Evolutionary conservation across 2,113 vertebrate species (phyloP), one percentile per base, ranked within the genome.

Genomic region (Psilopsiagon aymara): DNA sequence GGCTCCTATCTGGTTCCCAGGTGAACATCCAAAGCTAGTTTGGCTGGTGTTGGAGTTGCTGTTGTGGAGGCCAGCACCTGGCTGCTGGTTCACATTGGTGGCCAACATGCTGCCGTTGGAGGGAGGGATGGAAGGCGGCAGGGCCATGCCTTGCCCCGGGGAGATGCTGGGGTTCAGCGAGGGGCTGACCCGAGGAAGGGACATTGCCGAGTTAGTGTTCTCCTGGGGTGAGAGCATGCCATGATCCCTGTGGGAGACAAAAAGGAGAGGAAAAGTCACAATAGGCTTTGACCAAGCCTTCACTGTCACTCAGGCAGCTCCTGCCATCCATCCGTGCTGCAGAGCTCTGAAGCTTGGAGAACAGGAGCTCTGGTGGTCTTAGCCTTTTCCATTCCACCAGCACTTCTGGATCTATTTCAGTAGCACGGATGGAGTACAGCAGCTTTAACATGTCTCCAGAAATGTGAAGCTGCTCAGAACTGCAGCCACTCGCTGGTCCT

Each of bases 191-290:
- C 98, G 98, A 83, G 98, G 97, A 35, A 98, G 97, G 96, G 98
- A 96, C 98, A 99, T 98, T 86, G 98, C 97, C 75, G 98, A 97
- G 97, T 98, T 99, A 98, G 98, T 98, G 98, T 99, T 99, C 98
- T 99, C 99, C 98, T 99, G 99, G 98, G 99, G 98, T 97, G 98
- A 99, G 97, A 99, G 98, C 97, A 99, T 99, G 98, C 98, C 98
- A 95, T 99, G 99, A 98, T 99, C 99, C 98, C 99, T 99, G 91
- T 7, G 1, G 76, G 79, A 93, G 80, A 86, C 0, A 21, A 60
- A 28, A 8, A 68, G 44, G 47, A 64, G 28, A 62, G 27, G 76
- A 41, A 17, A 47, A 35, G 44, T 78, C 41, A 71, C 39, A 7
- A 4, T 24, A 39, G 16, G 44, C 35, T 39, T 71, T 13, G 11